Base-by-base conservation (phyloP, 2,113 vertebrate genomes). In the Orycteropus afer region DNA sequence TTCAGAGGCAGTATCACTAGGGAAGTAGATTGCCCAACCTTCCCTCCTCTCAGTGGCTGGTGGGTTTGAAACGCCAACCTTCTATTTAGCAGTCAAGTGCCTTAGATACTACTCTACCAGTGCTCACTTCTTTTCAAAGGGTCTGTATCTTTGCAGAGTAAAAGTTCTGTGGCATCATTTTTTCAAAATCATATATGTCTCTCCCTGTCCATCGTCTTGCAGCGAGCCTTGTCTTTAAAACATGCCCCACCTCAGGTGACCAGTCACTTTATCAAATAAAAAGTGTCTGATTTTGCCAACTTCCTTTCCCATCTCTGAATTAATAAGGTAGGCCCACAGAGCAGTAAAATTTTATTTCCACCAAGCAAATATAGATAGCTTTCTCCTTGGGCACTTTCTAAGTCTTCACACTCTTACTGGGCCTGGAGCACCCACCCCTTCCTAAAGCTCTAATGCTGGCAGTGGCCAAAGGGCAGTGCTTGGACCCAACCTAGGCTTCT, bases 321-420 rank as follows among this genome's bases (percentile, higher is more conserved):
- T 92, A 95, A 92, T 90, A 69, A 95, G 65, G 40, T 17, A 14
- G 51, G 55, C 57, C 89, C 96, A 93, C 76, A 89, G 57, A 77
- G 51, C 78, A 92, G 81, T 79, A 86, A 94, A 76, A 95, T 89
- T 93, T 89, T 83, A 86, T 96, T 97, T 92, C 82, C 57, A 91
- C 53, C 40, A 37, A 94, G 86, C 49, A 86, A 83, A 95, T 84
- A 94, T 13, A 86, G 90, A 69, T 84, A 83, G 37, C 67, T 78
- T 96, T 94, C 90, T 90, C 73, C 37, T 93, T 84, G 84, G 65
- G 57, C 73, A 73, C n/a, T 34, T 49, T 86, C 91, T 89, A 80
- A 89, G 53, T 91, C 65, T 59, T 71, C 34, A 53, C 49, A 32
- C 67, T 96, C 74, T 95, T 65, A 67, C 77, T 49, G 27, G 49